phyloP scores from a whole-genome alignment of 2,797 vertebrate genomes.

The Cygnus olor region DNA sequence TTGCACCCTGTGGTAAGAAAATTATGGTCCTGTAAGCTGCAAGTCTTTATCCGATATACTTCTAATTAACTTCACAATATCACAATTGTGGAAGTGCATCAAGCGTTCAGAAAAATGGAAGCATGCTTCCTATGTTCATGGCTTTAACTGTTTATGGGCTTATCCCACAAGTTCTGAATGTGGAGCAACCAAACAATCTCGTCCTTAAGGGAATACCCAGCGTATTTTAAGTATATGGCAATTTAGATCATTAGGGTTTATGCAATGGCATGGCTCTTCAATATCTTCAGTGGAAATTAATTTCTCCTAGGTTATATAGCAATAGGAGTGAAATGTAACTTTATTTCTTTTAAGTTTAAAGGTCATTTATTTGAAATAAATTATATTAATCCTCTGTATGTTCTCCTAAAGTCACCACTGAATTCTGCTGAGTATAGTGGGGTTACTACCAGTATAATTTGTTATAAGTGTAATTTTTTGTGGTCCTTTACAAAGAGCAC shows the following conservation, averaged over 20 bases:
- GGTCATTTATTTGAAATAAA: neutral
- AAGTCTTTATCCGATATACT: neutral
- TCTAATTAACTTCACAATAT: neutral
- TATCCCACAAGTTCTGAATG: neutral
- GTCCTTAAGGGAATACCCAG: neutral
- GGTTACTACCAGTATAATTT: neutral
- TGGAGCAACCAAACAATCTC: neutral
- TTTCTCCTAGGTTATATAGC: neutral
- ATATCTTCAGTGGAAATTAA: neutral
- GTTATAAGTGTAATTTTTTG: no score
- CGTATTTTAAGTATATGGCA: neutral
- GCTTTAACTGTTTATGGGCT: neutral
- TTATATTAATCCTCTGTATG: neutral
- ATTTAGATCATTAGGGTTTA: neutral
- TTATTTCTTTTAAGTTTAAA: neutral
- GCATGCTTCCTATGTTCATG: neutral
- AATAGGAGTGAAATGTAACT: neutral
- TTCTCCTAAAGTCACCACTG: neutral
- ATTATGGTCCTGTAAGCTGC: neutral
- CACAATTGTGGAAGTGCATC: neutral
- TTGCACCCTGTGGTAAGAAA: neutral
- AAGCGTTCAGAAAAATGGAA: neutral
- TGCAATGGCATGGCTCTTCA: neutral
- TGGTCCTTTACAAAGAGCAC: neutral
- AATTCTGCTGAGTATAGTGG: neutral